Conservation (phyloP, 2,113 vertebrate genomes). For the Beaufortia kweichowensis region DNA sequence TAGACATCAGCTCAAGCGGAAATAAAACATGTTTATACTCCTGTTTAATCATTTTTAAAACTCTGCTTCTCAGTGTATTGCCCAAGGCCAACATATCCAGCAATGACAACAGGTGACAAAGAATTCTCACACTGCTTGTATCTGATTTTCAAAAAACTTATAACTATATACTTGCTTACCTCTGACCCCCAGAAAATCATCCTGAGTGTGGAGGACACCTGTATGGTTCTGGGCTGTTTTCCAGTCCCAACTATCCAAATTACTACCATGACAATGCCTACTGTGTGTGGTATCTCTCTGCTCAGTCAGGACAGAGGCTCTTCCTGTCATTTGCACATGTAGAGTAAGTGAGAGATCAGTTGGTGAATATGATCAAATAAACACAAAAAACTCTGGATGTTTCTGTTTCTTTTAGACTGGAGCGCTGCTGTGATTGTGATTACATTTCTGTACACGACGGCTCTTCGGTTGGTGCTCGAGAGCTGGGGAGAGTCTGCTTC, state of each 20-base stretch:
- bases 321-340: slow-evolving; percentile 76
- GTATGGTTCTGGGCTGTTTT: slow-evolving; percentile 71
- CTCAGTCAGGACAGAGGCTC: slow-evolving; percentile 72
- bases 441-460: slow-evolving; percentile 80
- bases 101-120: not conserved
- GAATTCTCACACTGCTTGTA: not conserved
- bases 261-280: slow-evolving; percentile 72
- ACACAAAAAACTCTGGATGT: not conserved
- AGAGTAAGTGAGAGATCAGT: slow-evolving; percentile 74
- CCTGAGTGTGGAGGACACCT: slow-evolving; percentile 76
- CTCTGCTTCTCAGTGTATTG: not conserved
- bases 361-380: too few relatives aligned
- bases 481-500: slow-evolving; percentile 67
- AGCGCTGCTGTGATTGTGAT: slow-evolving; percentile 82
- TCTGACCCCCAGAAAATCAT: slow-evolving; percentile 9
- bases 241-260: slow-evolving; percentile 81
- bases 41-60: too few relatives aligned
- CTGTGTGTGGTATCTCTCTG: slow-evolving; percentile 82
- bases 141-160: too few relatives aligned
- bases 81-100: not conserved
- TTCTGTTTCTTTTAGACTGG: slow-evolving; percentile 69
- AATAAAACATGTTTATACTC: too few relatives aligned
- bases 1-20: too few relatives aligned
- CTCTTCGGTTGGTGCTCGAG: slow-evolving; percentile 50
- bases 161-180: not conserved